phyloP scores from a whole-genome alignment of 1,140 invertebrate genomes.

The Bombus waltoni region DNA sequence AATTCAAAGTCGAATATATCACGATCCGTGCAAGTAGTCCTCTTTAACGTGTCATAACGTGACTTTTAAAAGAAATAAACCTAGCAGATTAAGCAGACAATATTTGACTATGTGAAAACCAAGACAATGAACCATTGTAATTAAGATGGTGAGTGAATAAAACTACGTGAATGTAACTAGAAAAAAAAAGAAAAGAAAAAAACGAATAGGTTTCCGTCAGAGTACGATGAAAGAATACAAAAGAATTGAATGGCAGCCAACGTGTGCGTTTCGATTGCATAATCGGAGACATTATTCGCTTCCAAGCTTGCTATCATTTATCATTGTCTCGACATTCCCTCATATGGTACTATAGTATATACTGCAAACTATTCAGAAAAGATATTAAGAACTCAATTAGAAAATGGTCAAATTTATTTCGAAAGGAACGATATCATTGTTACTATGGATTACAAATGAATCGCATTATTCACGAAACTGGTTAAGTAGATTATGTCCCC shows the following conservation, averaged over 20 bases:
- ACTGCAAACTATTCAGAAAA: not conserved
- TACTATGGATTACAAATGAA: not conserved
- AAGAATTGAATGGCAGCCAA: not conserved
- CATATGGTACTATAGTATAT: not conserved
- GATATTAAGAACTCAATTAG: not conserved
- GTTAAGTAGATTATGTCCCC: not conserved
- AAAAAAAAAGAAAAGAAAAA: not conserved
- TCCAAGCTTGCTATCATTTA: not conserved
- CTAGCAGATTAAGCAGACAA: not conserved
- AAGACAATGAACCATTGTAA: not conserved
- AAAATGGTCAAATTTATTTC: not conserved
- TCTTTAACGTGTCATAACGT: not conserved
- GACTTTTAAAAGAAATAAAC: not conserved
- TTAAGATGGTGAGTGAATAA: slow-evolving; percentile 3
- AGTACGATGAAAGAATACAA: not conserved
- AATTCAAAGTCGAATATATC: too few species aligned
- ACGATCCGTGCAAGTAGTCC: not conserved
- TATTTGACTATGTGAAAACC: not conserved
- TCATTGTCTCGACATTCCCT: not conserved
- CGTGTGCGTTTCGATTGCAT: not conserved
- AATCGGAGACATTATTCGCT: slow-evolving; percentile 8
- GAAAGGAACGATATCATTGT: not conserved
- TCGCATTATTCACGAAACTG: too few species aligned
- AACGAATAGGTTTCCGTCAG: not conserved
- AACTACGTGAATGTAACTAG: not conserved